phyloP scores from a whole-genome alignment of 2,797 vertebrate genomes.

The Aythya fuligula region DNA sequence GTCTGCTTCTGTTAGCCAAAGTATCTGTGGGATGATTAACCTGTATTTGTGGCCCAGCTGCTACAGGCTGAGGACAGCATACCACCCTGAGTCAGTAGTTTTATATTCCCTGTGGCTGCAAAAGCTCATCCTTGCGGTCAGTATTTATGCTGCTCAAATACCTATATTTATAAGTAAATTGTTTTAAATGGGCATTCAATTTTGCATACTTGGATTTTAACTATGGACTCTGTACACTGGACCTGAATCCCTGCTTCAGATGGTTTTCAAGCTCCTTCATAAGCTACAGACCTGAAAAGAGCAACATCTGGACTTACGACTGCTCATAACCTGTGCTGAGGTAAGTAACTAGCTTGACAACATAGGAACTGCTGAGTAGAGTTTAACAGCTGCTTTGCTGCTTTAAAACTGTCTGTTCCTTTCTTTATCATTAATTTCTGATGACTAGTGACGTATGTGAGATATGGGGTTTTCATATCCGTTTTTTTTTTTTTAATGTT shows the following conservation, averaged over 20 bases:
- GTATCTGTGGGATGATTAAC: not conserved
- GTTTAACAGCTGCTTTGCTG: not conserved
- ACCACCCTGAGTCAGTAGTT: not conserved
- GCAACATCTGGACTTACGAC: rapidly evolving
- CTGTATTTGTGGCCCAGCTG: not conserved
- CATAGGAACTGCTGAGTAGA: not conserved
- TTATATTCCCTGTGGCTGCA: not conserved
- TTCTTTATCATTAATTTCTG: not conserved
- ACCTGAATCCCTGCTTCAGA: not conserved
- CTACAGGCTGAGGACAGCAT: not conserved
- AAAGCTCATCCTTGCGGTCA: not conserved
- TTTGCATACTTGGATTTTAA: not conserved
- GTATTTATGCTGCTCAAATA: not conserved
- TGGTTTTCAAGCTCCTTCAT: not conserved
- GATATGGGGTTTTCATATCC: not conserved
- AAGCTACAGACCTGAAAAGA: not conserved
- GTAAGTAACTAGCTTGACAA: not conserved
- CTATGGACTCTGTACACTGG: not conserved
- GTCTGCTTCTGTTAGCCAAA: not conserved
- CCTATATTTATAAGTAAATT: not conserved
- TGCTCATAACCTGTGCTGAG: rapidly evolving
- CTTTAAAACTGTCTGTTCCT: not conserved
- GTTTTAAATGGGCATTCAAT: not conserved
- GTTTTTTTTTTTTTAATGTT: not conserved
- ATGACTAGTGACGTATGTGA: not conserved